Evolutionary conservation across 2,797 vertebrate species (phyloP), one percentile per base, ranked within the genome.

Genomic region (Antrozous pallidus): DNA sequence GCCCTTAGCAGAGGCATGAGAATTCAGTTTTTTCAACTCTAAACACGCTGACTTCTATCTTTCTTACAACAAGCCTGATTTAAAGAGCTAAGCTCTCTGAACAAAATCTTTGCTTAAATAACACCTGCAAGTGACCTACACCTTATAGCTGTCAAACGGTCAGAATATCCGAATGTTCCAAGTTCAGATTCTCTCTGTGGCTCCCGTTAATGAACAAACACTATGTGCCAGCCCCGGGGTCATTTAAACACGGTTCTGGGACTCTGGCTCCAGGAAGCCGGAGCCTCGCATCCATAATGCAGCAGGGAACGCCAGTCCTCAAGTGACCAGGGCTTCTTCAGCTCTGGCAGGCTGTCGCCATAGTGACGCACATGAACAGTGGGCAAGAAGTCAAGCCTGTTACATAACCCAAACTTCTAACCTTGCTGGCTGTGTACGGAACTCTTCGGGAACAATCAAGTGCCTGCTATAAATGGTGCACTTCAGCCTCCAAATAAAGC

Each of bases 351-450:
- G 93, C 17, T 33, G 97, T 98, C 96, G 94, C 96, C 96, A 75
- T 69, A 70, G 96, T 95, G 97, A 97, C 16, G 1, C 70, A 90
- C 65, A 91, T 93, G 97, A 97, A 97, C 96, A 96, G 83, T 73
- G 95, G 97, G 97, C 97, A 92, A 36, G 1, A 88, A 97, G 96
- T 97, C 97, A 97, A 82, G 88, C 47, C 94, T 95, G 89, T 98
- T 97, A 97, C 92, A 95, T 96, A 98, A 97, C 94, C 58, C 92
- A 88, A 95, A 90, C 96, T 63, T n/a, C 88, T 51, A 79, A 81
- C 82, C 61, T 83, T 88, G 77, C 94, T 87, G 87, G 42, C 65
- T 86, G 86, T 94, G 56, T 54, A 42, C 6, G 49, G 80, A 82
- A 95, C 94, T 96, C 80, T 89, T 91, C 94, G 87, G 91, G 92